A percentile compares a stretch with the other conserved stretches of the same genome.
Conservation (phyloP, 2,797 vertebrate species). For the Gila robusta region DNA sequence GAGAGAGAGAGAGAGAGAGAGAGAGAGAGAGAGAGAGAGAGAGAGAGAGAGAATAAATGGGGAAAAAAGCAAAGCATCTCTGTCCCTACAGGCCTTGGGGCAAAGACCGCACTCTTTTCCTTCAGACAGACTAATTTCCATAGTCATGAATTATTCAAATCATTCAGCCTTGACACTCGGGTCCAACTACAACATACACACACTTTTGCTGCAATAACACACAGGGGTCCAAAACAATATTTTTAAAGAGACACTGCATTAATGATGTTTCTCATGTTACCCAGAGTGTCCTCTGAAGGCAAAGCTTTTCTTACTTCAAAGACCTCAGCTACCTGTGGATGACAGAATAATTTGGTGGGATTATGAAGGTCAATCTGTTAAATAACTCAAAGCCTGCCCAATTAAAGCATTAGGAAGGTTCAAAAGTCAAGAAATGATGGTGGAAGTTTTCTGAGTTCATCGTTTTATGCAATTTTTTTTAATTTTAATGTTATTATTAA, state of each 20-base stretch:
- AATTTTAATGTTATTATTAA: neutral
- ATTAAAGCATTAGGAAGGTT: neutral
- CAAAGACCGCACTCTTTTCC: conserved; percentile 69
- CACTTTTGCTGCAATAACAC: conserved; percentile 39
- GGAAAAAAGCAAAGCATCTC: conserved; percentile 58
- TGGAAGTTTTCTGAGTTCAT: too few relatives aligned
- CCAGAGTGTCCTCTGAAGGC: conserved; percentile 9
- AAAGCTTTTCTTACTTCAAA: neutral
- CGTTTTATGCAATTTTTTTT: neutral
- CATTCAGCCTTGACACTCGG: conserved; percentile 48
- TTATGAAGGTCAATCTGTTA: conserved; percentile 8
- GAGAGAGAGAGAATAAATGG: conserved; percentile 13
- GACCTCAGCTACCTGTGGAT: conserved; percentile 12
- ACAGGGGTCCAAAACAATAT: conserved; percentile 36
- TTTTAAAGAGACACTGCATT: conserved; percentile 40
- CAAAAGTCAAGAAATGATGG: neutral
- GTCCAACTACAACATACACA: conserved; percentile 44
- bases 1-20: neutral
- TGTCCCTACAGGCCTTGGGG: conserved; percentile 65
- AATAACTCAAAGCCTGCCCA: neutral
- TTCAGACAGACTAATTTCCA: conserved; percentile 73
- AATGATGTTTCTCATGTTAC: conserved; percentile 41
- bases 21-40: neutral
- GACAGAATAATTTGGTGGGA: neutral
- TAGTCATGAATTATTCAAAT: conserved; percentile 79